Evolutionary conservation across 2,113 vertebrate genomes (phyloP).

Genomic region (Zapornia atra): DNA sequence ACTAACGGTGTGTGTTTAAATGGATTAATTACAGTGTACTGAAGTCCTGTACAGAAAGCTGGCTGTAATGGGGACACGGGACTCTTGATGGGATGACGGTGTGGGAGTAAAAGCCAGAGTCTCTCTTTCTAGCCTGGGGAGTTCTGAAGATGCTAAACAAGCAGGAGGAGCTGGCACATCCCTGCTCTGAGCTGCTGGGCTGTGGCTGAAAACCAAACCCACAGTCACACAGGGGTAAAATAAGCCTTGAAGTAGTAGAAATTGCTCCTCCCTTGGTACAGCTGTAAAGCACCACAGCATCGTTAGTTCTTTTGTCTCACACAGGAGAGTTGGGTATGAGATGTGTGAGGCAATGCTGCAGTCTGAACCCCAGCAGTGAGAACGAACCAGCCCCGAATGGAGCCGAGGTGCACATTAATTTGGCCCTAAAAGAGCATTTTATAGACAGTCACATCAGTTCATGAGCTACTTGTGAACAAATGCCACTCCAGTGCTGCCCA

Average conservation of each 20-base stretch:
- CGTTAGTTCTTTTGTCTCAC: not conserved
- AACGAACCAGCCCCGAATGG: not conserved
- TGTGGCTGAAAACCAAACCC: not conserved
- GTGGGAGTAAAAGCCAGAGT: not conserved
- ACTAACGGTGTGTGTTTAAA: not conserved
- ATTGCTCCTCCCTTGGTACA: not conserved
- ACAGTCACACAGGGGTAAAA: not conserved
- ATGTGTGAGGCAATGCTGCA: not conserved
- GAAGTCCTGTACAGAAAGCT: not conserved
- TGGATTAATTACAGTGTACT: constrained; percentile 17
- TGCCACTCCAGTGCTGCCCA: not conserved
- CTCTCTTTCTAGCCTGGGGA: not conserved
- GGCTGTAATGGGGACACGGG: not conserved
- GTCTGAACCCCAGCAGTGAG: not conserved
- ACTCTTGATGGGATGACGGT: not conserved
- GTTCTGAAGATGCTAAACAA: not conserved
- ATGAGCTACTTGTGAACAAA: not conserved
- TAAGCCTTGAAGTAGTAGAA: not conserved
- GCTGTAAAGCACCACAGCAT: not conserved
- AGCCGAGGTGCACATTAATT: not conserved
- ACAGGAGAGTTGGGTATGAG: not conserved
- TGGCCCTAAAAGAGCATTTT: not conserved
- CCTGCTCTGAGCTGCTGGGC: not conserved
- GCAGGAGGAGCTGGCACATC: not conserved
- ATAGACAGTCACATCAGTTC: not conserved